Conservation (phyloP, 2,888 invertebrate genomes). For the Eledone cirrhosa region DNA sequence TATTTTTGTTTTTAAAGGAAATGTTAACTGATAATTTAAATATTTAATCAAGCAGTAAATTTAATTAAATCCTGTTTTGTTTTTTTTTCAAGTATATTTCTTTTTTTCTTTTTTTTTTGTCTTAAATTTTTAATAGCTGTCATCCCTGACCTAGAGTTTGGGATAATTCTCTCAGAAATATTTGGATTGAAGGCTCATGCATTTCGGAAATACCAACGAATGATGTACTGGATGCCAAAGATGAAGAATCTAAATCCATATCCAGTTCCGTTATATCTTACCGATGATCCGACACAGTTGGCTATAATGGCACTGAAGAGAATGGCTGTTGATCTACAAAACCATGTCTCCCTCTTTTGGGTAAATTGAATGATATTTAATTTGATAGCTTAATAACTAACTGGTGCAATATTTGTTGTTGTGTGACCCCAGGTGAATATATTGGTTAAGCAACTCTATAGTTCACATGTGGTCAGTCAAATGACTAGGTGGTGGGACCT, state of each 20-base stretch:
- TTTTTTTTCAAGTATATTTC: too few species aligned
- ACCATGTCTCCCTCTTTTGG: constrained; percentile 69
- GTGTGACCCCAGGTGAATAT: too few species aligned
- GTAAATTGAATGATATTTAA: constrained; percentile 36
- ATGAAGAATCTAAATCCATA: constrained; percentile 75
- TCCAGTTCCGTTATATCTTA: constrained; percentile 72
- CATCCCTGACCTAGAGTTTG: constrained; percentile 89
- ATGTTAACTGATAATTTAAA: too few species aligned
- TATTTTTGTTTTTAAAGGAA: too few species aligned
- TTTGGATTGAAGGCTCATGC: constrained; percentile 81
- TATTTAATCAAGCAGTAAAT: too few species aligned
- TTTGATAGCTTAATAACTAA: too few species aligned
- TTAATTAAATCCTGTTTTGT: too few species aligned
- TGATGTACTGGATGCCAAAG: constrained; percentile 82
- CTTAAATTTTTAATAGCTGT: constrained; percentile 73
- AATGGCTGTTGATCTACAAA: constrained; percentile 84
- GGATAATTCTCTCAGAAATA: constrained; percentile 80
- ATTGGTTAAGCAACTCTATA: too few species aligned
- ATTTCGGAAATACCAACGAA: constrained; percentile 69
- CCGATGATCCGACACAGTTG: constrained; percentile 79
- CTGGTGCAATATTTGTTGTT: too few species aligned
- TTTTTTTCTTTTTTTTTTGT: too few species aligned
- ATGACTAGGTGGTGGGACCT: too few species aligned
- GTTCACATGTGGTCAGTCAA: too few species aligned
- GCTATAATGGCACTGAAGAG: constrained; percentile 84